Evolutionary conservation across 2,888 invertebrate genomes (phyloP).

Genomic region (Drosophila birchii): DNA sequence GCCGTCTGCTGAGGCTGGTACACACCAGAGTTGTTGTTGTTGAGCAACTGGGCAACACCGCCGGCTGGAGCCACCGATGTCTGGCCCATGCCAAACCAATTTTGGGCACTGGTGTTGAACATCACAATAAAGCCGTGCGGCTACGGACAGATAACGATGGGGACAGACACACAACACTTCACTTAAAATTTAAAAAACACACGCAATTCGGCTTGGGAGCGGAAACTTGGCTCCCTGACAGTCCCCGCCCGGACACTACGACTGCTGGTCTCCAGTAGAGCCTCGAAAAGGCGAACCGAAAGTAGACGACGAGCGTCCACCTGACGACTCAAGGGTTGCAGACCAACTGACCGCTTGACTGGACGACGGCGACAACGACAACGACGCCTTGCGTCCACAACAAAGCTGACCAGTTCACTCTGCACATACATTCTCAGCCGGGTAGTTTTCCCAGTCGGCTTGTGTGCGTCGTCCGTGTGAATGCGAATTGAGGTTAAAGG

Average conservation of each 20-base stretch:
- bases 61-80: slow-evolving; percentile 44
- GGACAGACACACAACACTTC: slow-evolving; percentile 24
- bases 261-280: not conserved
- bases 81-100: slow-evolving; percentile 82
- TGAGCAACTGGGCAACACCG: slow-evolving; percentile 55
- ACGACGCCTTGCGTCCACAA: slow-evolving; percentile 63
- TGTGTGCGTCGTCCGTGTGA: slow-evolving; percentile 52
- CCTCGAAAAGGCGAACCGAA: slow-evolving; percentile 15
- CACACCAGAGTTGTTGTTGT: slow-evolving; percentile 50
- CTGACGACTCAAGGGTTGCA: slow-evolving; percentile 78
- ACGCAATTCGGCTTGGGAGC: slow-evolving; percentile 22
- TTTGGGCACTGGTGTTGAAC: slow-evolving; percentile 82
- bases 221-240: slow-evolving; percentile 49
- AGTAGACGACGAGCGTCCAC: slow-evolving; percentile 49
- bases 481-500: slow-evolving; percentile 83
- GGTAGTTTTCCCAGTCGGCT: slow-evolving; percentile 63
- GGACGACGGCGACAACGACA: slow-evolving; percentile 49
- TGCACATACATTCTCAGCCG: slow-evolving; percentile 45
- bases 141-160: slow-evolving; percentile 9
- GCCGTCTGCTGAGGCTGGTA: slow-evolving; percentile 39
- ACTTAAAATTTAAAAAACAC: slow-evolving; percentile 58
- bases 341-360: slow-evolving; percentile 82
- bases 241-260: slow-evolving; percentile 43
- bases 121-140: slow-evolving; percentile 52
- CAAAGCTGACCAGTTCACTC: slow-evolving; percentile 53